phyloP scores from a whole-genome alignment of 2,797 vertebrate species.

The Tragopan temminckii region DNA sequence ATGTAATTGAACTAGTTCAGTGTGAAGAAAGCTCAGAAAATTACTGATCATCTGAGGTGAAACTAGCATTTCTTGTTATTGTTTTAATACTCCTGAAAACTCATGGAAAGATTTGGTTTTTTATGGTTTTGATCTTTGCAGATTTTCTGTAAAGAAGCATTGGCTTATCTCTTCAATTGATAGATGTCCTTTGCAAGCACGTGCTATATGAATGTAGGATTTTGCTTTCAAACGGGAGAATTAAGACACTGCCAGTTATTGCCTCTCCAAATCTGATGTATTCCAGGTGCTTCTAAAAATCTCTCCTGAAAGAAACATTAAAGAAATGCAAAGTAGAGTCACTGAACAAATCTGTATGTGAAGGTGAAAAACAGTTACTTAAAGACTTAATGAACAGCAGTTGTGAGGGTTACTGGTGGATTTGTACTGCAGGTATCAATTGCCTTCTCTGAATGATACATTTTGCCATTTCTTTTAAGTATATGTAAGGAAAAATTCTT shows the following conservation, averaged over 20 bases:
- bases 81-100: not conserved
- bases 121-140: constrained; percentile 39
- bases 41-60: not conserved
- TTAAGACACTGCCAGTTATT: constrained; percentile 30
- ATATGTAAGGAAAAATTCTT: not conserved
- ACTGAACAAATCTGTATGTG: not conserved
- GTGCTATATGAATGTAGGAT: not conserved
- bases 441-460: not conserved
- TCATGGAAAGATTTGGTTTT: not conserved
- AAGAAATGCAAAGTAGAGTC: constrained; percentile 48
- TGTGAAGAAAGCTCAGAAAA: not conserved
- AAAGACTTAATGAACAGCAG: not conserved
- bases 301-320: constrained; percentile 34
- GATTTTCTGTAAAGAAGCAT: constrained; percentile 47
- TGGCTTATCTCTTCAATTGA: constrained; percentile 59
- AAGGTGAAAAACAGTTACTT: constrained; percentile 45
- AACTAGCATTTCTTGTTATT: not conserved
- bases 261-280: constrained; percentile 31
- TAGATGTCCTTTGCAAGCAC: constrained; percentile 43
- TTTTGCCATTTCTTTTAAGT: not conserved
- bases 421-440: not conserved
- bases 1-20: not conserved
- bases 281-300: constrained; percentile 52
- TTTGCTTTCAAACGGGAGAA: constrained; percentile 50
- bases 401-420: not conserved